Evolutionary conservation across 2,888 invertebrate species (phyloP).

Genomic region (Meandrusa payeni): DNA sequence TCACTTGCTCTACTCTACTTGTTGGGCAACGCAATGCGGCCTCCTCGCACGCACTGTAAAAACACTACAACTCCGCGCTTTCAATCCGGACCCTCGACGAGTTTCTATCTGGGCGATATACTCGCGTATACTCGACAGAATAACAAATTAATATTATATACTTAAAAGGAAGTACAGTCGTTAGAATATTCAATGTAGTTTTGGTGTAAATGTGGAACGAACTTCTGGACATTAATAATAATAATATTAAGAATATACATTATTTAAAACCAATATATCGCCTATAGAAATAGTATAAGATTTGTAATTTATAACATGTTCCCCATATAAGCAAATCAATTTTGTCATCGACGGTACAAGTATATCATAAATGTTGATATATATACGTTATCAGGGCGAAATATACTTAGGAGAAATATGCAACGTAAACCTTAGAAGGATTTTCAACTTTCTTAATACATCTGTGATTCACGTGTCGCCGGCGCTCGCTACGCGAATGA

Average conservation of each 20-base stretch:
- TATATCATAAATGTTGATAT: conserved; percentile 37
- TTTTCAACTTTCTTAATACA: conserved; percentile 52
- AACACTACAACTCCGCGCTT: conserved; percentile 66
- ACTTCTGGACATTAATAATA: too few species aligned
- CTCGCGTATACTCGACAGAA: conserved; percentile 32
- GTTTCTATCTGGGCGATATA: conserved; percentile 61
- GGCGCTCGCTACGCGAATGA: too few species aligned
- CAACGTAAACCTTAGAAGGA: conserved; percentile 38
- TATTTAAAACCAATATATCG: too few species aligned
- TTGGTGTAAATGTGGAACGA: too few species aligned
- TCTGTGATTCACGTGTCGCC: too few species aligned
- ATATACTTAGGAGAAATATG: conserved; percentile 49
- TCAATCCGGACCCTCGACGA: conserved; percentile 62
- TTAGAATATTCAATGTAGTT: conserved; percentile 18
- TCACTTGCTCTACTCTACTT: conserved; percentile 35
- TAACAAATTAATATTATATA: conserved; percentile 27
- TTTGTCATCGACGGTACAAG: conserved; percentile 38
- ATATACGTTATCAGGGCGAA: conserved; percentile 43
- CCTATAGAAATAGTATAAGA: too few species aligned
- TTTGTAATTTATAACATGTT: too few species aligned
- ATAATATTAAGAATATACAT: too few species aligned
- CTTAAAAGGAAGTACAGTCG: conserved; percentile 3
- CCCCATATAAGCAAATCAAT: conserved; percentile 25
- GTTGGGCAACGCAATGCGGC: conserved; percentile 45
- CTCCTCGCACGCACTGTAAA: conserved; percentile 46